A percentile compares a stretch with the other conserved stretches of the same genome.
Conservation (phyloP, 1,140 invertebrate genomes). For the Pomacea maculata region DNA sequence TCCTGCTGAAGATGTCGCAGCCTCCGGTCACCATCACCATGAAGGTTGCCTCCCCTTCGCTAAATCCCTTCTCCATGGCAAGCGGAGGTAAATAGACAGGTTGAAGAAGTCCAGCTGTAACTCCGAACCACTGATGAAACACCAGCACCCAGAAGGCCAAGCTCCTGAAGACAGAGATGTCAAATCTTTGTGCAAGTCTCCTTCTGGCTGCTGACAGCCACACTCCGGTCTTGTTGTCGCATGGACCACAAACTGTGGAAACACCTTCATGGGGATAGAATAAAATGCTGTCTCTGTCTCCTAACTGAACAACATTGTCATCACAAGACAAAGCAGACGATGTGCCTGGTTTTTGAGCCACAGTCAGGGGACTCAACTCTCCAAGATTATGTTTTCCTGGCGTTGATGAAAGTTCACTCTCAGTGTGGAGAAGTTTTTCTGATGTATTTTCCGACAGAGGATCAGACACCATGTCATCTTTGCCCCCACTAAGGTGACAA, state of each 20-base stretch:
- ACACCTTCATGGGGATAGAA: too few relatives aligned
- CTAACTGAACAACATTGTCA: too few relatives aligned
- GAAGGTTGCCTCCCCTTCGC: slow-evolving; percentile 9
- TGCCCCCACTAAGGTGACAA: too few relatives aligned
- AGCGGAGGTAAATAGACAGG: slow-evolving; percentile 2
- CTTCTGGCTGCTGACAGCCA: not conserved
- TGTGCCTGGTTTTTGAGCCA: too few relatives aligned
- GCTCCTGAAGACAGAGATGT: not conserved
- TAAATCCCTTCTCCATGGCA: slow-evolving; percentile 2
- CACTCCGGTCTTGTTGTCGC: too few relatives aligned
- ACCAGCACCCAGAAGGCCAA: not conserved
- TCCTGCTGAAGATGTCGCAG: not conserved
- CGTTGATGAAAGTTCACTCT: not conserved
- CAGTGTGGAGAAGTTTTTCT: not conserved
- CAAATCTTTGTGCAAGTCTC: not conserved
- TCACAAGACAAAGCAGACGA: too few relatives aligned
- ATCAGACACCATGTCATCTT: not conserved
- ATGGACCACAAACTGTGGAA: too few relatives aligned
- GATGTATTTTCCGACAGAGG: not conserved
- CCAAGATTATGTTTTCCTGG: not conserved
- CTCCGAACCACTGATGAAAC: not conserved
- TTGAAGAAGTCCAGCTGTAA: too few relatives aligned
- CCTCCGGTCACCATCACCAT: not conserved
- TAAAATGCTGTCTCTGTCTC: too few relatives aligned
- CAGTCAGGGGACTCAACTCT: not conserved